Percentiles rank a stretch among this genome's conserved stretches.
Conservation (phyloP, 2,888 invertebrate genomes). For the Rhagophthalmus giganteus region DNA sequence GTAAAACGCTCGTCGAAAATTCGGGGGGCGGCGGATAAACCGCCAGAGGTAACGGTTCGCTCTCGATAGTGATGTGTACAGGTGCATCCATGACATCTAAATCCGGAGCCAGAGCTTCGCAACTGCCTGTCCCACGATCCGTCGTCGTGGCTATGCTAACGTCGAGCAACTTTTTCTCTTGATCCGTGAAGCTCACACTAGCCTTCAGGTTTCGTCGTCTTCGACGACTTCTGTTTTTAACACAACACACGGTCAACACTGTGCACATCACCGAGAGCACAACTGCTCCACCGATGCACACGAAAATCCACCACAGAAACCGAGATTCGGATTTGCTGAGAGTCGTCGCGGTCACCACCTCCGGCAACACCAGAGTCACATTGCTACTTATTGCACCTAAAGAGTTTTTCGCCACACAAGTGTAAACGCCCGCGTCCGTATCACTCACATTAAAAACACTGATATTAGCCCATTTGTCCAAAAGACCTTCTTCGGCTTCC, state of each 20-base stretch:
- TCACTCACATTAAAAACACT: constrained; percentile 82
- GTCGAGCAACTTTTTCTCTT: constrained; percentile 83
- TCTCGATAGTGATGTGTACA: constrained; percentile 60
- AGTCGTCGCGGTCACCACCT: constrained; percentile 76
- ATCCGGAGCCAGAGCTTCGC: constrained; percentile 61
- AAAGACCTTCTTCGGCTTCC: constrained; percentile 55
- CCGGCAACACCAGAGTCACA: constrained; percentile 67
- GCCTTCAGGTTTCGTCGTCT: constrained; percentile 73
- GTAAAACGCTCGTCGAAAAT: constrained; percentile 60
- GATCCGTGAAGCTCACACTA: constrained; percentile 82
- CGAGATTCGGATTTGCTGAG: constrained; percentile 73
- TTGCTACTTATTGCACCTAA: constrained; percentile 65
- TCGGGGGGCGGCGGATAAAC: constrained; percentile 62
- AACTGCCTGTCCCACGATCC: constrained; percentile 62
- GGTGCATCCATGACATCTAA: constrained; percentile 59
- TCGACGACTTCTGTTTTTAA: constrained; percentile 59
- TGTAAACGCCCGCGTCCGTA: constrained; percentile 81
- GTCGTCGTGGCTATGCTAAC: constrained; percentile 75
- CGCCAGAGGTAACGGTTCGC: constrained; percentile 53
- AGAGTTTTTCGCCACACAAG: constrained; percentile 75
- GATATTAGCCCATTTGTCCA: constrained; percentile 73
- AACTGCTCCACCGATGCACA: constrained; percentile 71
- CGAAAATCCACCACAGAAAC: constrained; percentile 72
- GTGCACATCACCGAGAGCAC: constrained; percentile 65
- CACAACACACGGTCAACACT: constrained; percentile 63